Base-by-base conservation (phyloP, 2,888 invertebrate genomes). In the Phragmatobia fuliginosa region DNA sequence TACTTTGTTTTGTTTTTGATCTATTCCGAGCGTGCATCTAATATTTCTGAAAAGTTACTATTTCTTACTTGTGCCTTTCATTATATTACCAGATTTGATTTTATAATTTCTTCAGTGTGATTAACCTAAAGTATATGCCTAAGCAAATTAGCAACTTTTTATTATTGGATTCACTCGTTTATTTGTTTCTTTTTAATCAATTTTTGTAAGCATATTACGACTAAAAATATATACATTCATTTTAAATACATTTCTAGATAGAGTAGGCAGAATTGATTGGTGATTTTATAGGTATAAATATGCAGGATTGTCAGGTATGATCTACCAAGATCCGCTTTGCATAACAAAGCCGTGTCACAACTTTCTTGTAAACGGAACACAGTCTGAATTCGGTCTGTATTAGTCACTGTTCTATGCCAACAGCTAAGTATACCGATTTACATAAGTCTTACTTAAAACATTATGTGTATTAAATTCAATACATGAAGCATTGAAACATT, bases 331-430 rank as follows among this genome's bases (percentile, higher is more conserved):
- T 91, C 90, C 89, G 90, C 84, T 91, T 92, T 92, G 92, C 92
- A 91, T 92, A 92, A 93, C 89, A 90, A 90, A 89, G 85, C 83
- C 75, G 83, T 88, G 87, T 85, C 88, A 83, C 85, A 84, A 86
- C 88, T 88, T 88, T 87, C 88, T 84, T 87, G 83, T 78, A 87
- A 89, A 89, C 88, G 86, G 89, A 90, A 90, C 89, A 87, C 78
- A 79, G 73, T 75, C 76, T 75, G 80, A 85, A 91, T 91, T 91
- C 81, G 83, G 88, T 87, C 88, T 88, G 79, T 74, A 83, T 92
- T 92, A 89, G 88, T 93, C 92, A 93, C 83, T 83, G 76, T 63
- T 79, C 72, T 82, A 84, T 76, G 79, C 79, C 77, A 83, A 80
- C 83, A 77, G 80, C 79, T 76, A 83, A 81, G 80, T 88, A 83